A percentile compares a stretch with the other conserved stretches of the same genome.
Evolutionary conservation across 64 coral and sea anemone species (phyloP).

Genomic region (Pachyseris speciosa): DNA sequence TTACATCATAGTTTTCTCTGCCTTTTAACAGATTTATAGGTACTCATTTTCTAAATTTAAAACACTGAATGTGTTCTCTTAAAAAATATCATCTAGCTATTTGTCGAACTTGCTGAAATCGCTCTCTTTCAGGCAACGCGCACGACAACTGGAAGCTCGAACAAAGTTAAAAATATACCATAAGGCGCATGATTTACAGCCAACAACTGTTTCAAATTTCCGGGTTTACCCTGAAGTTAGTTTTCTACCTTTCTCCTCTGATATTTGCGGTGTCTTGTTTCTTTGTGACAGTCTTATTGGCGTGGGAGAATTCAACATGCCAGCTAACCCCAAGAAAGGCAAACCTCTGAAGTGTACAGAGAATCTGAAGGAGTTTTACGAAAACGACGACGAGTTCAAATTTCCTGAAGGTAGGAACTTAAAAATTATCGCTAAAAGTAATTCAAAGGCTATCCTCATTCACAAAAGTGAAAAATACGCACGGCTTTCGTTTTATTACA

Average conservation of each 20-base stretch:
- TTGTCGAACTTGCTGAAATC: not conserved
- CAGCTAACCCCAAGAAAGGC: slow-evolving; percentile 29
- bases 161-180: not conserved
- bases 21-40: not conserved
- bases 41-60: too few species aligned
- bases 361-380: slow-evolving; percentile 44
- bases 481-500: too few species aligned
- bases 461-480: not conserved
- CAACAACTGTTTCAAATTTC: not conserved
- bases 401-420: slow-evolving; percentile 12
- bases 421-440: not conserved
- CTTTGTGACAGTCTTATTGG: not conserved
- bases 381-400: slow-evolving; percentile 48
- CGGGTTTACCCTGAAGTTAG: not conserved
- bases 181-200: not conserved
- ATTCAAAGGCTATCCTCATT: not conserved
- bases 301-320: not conserved
- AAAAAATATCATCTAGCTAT: too few species aligned
- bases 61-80: too few species aligned
- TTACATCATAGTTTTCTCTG: not conserved
- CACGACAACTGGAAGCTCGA: not conserved
- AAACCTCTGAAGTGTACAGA: slow-evolving; percentile 12
- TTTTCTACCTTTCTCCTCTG: not conserved
- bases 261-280: not conserved
- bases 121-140: not conserved